These are phyloP conservation scores for Latrodectus hesperus DNA, from an alignment of 2,888 invertebrate species.

Conservation along the genomic window DNA sequence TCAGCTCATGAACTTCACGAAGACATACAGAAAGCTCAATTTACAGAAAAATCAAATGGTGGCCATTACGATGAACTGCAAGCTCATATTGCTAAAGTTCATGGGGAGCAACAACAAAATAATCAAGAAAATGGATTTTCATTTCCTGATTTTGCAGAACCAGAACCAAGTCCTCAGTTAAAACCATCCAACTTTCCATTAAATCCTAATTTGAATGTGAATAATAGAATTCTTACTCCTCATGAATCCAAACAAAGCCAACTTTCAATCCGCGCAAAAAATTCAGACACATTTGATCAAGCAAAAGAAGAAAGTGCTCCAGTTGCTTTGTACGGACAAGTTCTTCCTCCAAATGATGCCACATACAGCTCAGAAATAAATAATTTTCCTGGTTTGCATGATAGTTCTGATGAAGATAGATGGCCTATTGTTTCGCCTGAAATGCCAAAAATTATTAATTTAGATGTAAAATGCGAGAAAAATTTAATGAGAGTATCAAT, in stretches of 20 bases:
- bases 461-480: conserved; percentile 95
- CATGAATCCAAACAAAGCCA: conserved; percentile 54
- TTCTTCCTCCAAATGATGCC: conserved; percentile 63
- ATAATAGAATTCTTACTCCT: conserved; percentile 35
- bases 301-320: conserved; percentile 58
- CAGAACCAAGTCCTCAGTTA: conserved; percentile 62
- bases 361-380: conserved; percentile 61
- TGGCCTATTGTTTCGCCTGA: conserved; percentile 88
- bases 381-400: conserved; percentile 65
- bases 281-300: conserved; percentile 37
- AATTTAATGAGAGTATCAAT: conserved; percentile 93
- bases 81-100: conserved; percentile 2
- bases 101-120: conserved; percentile 25
- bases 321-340: conserved; percentile 52
- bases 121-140: conserved; percentile 33
- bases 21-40: conserved; percentile 9
- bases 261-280: conserved; percentile 2
- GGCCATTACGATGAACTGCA: conserved; percentile 11
- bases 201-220: conserved; percentile 33
- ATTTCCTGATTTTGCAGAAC: conserved; percentile 63
- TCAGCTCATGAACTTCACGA: conserved; percentile 1
- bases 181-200: conserved; percentile 49
- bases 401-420: conserved; percentile 79
- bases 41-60: conserved; percentile 5
- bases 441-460: conserved; percentile 92